Evolutionary conservation across 2,113 vertebrate genomes (phyloP).

Genomic region (Larimichthys crocea): DNA sequence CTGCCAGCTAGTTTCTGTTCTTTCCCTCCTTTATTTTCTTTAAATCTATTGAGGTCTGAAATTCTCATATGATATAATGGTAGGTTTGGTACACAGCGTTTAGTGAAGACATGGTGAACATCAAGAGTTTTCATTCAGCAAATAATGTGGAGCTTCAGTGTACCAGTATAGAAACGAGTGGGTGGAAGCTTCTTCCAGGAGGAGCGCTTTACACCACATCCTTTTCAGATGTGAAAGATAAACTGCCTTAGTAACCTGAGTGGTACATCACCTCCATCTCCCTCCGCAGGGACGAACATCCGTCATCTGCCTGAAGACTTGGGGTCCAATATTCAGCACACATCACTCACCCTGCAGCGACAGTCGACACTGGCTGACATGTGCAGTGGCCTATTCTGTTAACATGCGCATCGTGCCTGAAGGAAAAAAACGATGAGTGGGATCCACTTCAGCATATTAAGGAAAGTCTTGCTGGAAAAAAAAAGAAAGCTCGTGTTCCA

Average conservation of each 20-base stretch:
- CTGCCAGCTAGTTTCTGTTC: too few species aligned
- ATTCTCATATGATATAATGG: background rate
- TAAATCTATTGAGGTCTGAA: background rate
- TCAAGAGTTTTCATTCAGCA: constrained; percentile 43
- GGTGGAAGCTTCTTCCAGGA: constrained; percentile 59
- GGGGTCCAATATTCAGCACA: constrained; percentile 18
- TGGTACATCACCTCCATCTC: background rate
- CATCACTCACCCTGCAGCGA: constrained; percentile 33
- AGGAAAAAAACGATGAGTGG: background rate
- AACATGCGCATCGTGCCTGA: background rate
- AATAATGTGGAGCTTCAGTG: constrained; percentile 18
- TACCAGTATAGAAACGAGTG: constrained; percentile 62
- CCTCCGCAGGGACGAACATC: constrained; percentile 6
- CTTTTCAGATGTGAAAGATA: constrained; percentile 52
- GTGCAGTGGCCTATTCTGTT: constrained; percentile 13
- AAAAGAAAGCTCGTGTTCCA: background rate
- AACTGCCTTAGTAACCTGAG: constrained; percentile 32
- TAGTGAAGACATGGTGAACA: background rate
- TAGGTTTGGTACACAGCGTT: background rate
- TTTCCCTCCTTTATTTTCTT: background rate
- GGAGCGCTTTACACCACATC: constrained; percentile 43
- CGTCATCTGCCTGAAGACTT: constrained; percentile 33
- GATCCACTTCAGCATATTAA: background rate
- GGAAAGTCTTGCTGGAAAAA: background rate
- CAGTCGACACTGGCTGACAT: constrained; percentile 1